Percentiles rank a stretch among this genome's conserved stretches.
phyloP scores from a whole-genome alignment of 2,888 invertebrate genomes.

The Cryptocephalus primarius region DNA sequence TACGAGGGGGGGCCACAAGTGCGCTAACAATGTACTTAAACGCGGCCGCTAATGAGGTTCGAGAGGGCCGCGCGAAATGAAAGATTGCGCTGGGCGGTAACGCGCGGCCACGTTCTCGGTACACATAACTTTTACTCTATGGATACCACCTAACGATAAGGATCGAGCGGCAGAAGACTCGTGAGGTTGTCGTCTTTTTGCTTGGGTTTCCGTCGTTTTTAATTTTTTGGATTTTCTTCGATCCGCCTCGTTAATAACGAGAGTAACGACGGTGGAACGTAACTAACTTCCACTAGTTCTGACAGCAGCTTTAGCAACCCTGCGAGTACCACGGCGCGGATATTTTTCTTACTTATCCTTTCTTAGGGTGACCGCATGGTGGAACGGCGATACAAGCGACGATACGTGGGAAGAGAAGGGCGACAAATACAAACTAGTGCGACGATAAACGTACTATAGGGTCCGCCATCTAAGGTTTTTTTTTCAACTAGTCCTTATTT shows the following conservation, averaged over 20 bases:
- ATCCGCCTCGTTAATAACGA: conserved; percentile 3
- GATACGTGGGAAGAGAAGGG: no score
- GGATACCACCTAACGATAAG: conserved; percentile 8
- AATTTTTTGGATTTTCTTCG: conserved; percentile 1
- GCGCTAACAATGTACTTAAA: conserved; percentile 35
- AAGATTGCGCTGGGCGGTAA: conserved; percentile 14
- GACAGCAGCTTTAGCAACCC: no score
- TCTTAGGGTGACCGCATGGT: no score
- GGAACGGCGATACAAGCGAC: no score
- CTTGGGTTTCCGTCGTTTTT: neutral
- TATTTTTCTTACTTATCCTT: no score
- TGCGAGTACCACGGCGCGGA: no score
- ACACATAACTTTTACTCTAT: no score
- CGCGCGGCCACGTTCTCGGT: neutral
- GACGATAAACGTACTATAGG: no score
- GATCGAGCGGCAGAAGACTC: conserved; percentile 8
- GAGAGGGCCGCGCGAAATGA: conserved; percentile 10
- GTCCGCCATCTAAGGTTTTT: no score
- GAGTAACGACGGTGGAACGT: conserved; percentile 11
- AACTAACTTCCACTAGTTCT: neutral
- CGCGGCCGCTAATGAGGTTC: conserved; percentile 31
- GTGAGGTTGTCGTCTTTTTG: conserved; percentile 11
- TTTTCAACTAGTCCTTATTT: no score
- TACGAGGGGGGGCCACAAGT: conserved; percentile 24
- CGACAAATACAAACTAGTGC: no score